These are phyloP conservation scores for Drosophila rhopaloa DNA, from an alignment of 1,140 invertebrate species.

Conservation along the genomic window DNA sequence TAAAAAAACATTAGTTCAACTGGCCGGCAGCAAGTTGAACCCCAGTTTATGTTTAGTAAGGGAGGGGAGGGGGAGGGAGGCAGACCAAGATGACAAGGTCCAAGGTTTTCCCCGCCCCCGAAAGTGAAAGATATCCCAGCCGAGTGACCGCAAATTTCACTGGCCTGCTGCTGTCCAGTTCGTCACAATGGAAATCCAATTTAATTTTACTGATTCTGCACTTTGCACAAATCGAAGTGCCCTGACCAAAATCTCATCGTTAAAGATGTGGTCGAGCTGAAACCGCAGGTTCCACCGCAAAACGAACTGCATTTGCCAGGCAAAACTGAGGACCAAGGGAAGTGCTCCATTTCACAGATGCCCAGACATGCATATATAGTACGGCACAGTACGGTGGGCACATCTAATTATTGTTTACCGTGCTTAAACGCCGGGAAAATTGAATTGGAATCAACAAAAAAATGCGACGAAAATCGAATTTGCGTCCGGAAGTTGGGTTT, in stretches of 20 bases:
- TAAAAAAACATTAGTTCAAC: constrained; percentile 75
- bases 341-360: constrained; percentile 20
- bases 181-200: constrained; percentile 81
- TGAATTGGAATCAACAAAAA: constrained; percentile 75
- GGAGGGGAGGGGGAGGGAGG: background rate
- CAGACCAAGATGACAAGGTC: constrained; percentile 13
- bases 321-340: background rate
- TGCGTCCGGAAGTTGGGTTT: constrained; percentile 66
- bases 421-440: constrained; percentile 78
- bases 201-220: constrained; percentile 81
- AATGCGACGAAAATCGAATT: constrained; percentile 77
- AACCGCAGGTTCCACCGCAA: constrained; percentile 49
- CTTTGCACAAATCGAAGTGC: constrained; percentile 76
- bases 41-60: constrained; percentile 43
- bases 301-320: constrained; percentile 35
- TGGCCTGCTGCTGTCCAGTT: constrained; percentile 68
- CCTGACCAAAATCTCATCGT: constrained; percentile 63
- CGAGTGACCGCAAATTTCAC: constrained; percentile 44
- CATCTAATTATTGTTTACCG: constrained; percentile 80
- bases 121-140: constrained; percentile 48
- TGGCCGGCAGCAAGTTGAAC: constrained; percentile 38
- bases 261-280: constrained; percentile 50
- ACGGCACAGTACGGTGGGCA: constrained; percentile 33
- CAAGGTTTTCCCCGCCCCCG: background rate
- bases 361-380: constrained; percentile 34